Base-by-base conservation (phyloP, 2,888 invertebrate genomes). In the Morpho helenor region DNA sequence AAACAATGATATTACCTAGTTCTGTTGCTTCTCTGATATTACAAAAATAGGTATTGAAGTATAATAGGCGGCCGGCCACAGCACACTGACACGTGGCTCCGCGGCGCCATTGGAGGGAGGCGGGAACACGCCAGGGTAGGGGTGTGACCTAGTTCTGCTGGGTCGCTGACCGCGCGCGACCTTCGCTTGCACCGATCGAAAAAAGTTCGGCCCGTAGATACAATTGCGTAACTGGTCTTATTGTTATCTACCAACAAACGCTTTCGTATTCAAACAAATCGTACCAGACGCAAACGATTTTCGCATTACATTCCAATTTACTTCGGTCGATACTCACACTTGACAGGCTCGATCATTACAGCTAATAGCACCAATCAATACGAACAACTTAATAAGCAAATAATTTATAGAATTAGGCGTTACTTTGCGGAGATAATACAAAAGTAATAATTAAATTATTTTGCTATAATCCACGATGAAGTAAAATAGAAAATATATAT, bases 131-230 rank as follows among this genome's bases (percentile, higher is more conserved):
- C 60, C 50, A 68, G 68, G 77, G 78, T 71, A 73, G 75, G 79
- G 80, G 77, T 73, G 74, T 84, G 85, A 85, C 89, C 89, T 71
- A 87, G 77, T 85, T 87, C 75, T 72, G 62, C 64, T 60, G 70
- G 76, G 89, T 89, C 88, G 75, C 74, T 80, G 88, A 89, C 88
- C 89, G 87, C 79, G 66, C 64, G 62, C 87, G 89, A 88, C 89
- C 89, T 90, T 89, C 89, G 86, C 73, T 75, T 81, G 82, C 84
- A 80, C 67, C 82, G 77, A 80, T 82, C 77, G 79, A 78, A 79
- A 75, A 68, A 74, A 72, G 68, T 76, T 73, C 75, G 71, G 72
- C 75, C 74, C 80, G 83, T 79, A 80, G 77, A 76, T 77, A 79
- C 69, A 77, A 64, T 84, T 84, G 69, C 80, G 78, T 79, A 84